phyloP scores from a whole-genome alignment of 2,113 vertebrate species.

The Alaudala cheleensis region DNA sequence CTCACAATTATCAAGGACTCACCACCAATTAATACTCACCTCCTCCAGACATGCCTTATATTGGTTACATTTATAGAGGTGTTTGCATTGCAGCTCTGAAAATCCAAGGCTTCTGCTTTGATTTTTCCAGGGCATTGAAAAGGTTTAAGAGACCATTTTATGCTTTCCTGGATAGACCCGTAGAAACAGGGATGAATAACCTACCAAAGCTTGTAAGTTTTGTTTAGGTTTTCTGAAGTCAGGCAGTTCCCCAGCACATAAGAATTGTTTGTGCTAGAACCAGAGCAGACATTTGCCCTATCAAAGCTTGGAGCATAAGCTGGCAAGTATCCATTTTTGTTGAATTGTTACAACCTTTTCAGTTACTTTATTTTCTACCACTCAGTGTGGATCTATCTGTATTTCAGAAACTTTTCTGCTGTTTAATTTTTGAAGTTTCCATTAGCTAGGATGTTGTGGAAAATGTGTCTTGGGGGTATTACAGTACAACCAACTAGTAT shows the following conservation, averaged over 20 bases:
- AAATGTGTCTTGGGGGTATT: background rate
- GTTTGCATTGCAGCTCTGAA: background rate
- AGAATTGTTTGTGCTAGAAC: background rate
- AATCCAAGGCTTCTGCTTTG: background rate
- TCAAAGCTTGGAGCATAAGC: background rate
- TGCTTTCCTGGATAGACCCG: background rate
- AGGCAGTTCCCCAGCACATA: background rate
- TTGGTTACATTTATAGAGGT: background rate
- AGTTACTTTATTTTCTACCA: background rate
- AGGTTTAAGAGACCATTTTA: background rate
- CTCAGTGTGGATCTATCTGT: background rate
- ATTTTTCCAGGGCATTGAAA: background rate
- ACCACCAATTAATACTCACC: background rate
- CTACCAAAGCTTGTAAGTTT: background rate
- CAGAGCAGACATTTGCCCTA: background rate
- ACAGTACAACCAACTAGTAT: background rate
- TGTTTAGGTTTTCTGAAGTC: background rate
- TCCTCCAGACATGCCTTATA: background rate
- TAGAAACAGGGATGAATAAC: background rate
- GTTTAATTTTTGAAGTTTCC: background rate
- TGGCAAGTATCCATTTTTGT: background rate
- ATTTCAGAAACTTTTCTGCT: background rate
- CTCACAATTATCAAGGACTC: background rate
- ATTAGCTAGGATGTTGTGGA: background rate
- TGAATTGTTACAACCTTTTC: background rate